Evolutionary conservation across 1,140 invertebrate genomes (phyloP).

Genomic region (Frieseomelitta varia): DNA sequence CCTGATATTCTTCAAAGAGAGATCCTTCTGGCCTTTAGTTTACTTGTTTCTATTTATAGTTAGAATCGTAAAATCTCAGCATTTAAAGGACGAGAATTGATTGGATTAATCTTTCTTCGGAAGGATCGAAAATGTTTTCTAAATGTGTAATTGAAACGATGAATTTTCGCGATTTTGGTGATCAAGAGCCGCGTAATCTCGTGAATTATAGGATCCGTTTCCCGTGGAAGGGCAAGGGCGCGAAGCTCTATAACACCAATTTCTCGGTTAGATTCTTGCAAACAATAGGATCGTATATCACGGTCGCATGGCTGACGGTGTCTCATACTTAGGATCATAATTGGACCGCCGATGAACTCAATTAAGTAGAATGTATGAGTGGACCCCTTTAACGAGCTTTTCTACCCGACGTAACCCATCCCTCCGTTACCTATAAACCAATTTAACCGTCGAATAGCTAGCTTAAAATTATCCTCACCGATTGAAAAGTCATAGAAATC

Average conservation of each 20-base stretch:
- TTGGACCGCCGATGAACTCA: slow-evolving; percentile 2
- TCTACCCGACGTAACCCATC: neutral
- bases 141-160: neutral
- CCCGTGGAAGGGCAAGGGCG: neutral
- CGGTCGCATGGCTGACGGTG: neutral
- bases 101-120: neutral
- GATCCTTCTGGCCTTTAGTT: too few species aligned
- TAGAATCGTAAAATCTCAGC: too few species aligned
- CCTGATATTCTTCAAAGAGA: too few species aligned
- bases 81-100: too few species aligned
- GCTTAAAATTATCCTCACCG: too few species aligned
- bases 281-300: slow-evolving; percentile 9
- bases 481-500: too few species aligned
- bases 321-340: slow-evolving; percentile 13
- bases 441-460: too few species aligned
- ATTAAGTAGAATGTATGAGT: slow-evolving; percentile 7
- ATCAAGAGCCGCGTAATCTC: neutral
- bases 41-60: too few species aligned
- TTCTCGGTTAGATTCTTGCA: slow-evolving; percentile 8
- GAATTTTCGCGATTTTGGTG: too few species aligned
- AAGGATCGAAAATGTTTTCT: too few species aligned
- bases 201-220: neutral
- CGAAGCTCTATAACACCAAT: slow-evolving; percentile 1
- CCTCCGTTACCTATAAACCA: neutral
- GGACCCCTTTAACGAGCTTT: slow-evolving; percentile 1